Conservation (phyloP, 2,888 invertebrate species). For the Sipunculus nudus region DNA sequence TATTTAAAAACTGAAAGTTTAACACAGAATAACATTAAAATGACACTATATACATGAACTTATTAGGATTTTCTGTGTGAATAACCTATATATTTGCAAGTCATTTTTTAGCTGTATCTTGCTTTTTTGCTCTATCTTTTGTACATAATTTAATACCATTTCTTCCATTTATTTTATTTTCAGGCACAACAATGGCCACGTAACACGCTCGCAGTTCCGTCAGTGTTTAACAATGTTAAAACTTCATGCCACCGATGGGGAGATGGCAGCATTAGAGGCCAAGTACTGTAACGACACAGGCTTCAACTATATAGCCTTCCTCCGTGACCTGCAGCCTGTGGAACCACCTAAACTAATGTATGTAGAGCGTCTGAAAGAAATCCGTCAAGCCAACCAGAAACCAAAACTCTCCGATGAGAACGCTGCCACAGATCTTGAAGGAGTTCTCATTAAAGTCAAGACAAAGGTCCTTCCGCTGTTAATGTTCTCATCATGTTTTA, state of each 20-base stretch:
- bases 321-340: conserved; percentile 58
- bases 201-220: conserved; percentile 62
- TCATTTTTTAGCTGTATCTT: no score
- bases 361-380: conserved; percentile 53
- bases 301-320: conserved; percentile 62
- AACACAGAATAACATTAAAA: no score
- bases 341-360: conserved; percentile 55
- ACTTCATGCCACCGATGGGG: conserved; percentile 54
- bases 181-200: conserved; percentile 66
- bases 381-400: conserved; percentile 49
- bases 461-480: conserved; percentile 54
- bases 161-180: conserved; percentile 13
- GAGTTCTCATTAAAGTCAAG: conserved; percentile 60
- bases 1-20: no score
- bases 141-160: no score
- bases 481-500: no score
- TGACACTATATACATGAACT: no score
- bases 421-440: conserved; percentile 55
- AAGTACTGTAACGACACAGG: conserved; percentile 64
- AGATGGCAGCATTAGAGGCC: conserved; percentile 62
- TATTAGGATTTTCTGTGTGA: no score
- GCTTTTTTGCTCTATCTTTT: no score
- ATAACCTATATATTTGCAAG: no score
- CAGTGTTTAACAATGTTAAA: conserved; percentile 63
- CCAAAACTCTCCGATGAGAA: conserved; percentile 50